These are phyloP conservation scores for Erannis defoliaria DNA, from an alignment of 2,888 invertebrate genomes.

Conservation along the genomic window DNA sequence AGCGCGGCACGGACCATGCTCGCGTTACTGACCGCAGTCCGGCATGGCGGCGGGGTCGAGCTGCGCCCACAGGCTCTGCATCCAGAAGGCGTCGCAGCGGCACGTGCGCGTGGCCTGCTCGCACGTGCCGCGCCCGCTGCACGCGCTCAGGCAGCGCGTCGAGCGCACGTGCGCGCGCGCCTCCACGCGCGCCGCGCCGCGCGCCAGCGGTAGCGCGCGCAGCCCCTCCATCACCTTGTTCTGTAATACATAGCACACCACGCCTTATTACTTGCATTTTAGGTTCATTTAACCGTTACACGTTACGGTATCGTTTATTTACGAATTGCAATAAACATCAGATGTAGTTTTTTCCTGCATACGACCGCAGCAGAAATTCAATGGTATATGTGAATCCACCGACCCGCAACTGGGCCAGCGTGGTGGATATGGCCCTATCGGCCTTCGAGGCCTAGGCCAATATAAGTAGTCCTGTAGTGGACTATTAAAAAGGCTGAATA, in stretches of 20 bases:
- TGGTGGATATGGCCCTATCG: no score
- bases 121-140: conserved; percentile 97
- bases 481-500: no score
- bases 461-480: no score
- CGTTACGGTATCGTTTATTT: no score
- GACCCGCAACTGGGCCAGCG: no score
- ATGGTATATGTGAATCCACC: no score
- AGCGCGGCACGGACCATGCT: background rate
- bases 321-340: no score
- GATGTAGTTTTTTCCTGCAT: no score
- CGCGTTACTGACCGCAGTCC: conserved; percentile 90
- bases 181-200: conserved; percentile 62
- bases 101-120: conserved; percentile 94
- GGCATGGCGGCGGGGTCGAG: conserved; percentile 92
- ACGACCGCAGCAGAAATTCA: no score
- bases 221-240: conserved; percentile 64
- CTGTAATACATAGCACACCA: conserved; percentile 49
- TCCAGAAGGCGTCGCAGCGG: conserved; percentile 98
- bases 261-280: no score
- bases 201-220: conserved; percentile 50
- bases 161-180: conserved; percentile 93
- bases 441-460: no score
- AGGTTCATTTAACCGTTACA: no score
- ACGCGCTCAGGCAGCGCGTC: conserved; percentile 95
- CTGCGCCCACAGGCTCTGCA: conserved; percentile 94